Percentiles rank a stretch among this genome's conserved stretches.
phyloP scores from a whole-genome alignment of 2,888 invertebrate species.

The Halocaridina rubra region DNA sequence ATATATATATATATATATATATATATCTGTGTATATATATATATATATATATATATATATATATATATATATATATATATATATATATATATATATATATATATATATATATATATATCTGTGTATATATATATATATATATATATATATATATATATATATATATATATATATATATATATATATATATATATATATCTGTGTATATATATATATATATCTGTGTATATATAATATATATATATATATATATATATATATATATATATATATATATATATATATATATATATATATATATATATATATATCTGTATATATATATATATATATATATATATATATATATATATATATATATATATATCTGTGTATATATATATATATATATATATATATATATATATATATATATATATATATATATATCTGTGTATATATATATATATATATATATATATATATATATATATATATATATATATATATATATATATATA shows the following conservation, averaged over 20 bases:
- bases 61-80: background rate
- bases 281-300: too few species aligned
- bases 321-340: background rate
- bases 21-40: background rate
- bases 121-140: background rate
- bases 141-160: constrained; percentile 13
- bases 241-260: constrained; percentile 28
- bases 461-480: background rate
- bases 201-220: background rate
- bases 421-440: background rate
- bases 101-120: constrained; percentile 5
- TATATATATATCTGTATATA: background rate
- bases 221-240: background rate
- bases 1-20: constrained; percentile 40
- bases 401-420: background rate
- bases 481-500: background rate
- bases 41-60: background rate
- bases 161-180: constrained; percentile 22
- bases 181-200: background rate
- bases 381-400: background rate
- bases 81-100: constrained; percentile 4
- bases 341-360: constrained; percentile 19
- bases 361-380: background rate
- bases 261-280: too few species aligned
- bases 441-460: background rate